Evolutionary conservation across 2,113 vertebrate species (phyloP), one percentile per base, ranked within the genome.

Genomic region (Perca schrenkii): DNA sequence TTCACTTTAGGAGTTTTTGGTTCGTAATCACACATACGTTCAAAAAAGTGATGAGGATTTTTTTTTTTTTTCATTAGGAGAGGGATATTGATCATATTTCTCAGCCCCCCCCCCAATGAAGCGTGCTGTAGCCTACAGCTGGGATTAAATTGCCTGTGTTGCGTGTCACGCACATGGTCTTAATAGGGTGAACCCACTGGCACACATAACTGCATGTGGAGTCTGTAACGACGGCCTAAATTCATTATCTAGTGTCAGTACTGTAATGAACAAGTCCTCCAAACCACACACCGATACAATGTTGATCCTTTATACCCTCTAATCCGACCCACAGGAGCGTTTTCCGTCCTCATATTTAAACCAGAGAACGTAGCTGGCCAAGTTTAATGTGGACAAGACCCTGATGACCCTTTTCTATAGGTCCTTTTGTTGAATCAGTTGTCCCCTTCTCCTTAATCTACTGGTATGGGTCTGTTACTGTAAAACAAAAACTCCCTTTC

Each of bases 151-250:
- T 21, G 40, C 71, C 63, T 17, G 46, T 83, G 87, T 53, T 0
- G 28, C 77, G 71, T 81, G 86, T 87, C 86, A 83, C 69, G 74
- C 83, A 79, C 83, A 78, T 8, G 25, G 1, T 28, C 17, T 17
- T 21, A 70, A 2, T 0, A 57, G 74, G 80, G 71, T 77, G 82
- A 87, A 74, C 79, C 52, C 82, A 81, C 64, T 83, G 79, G 88
- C 86, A 84, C 79, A 82, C 53, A 34, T 83, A 62, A 6, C 43
- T 46, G 36, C 22, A 49, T 21, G 46, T 46, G 53, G 22, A 25
- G 46, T n/a, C 43, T 12, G 15, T 7, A 31, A 58, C 16, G 4
- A 8, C 22, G 11, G 70, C 14, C 14, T 21, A 16, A 22, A 52
- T 53, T 61, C 7, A 15, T 61, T 6, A 43, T 28, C 4, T 0